Conservation (phyloP, 92 coral and sea anemone species). For the Actinostola sp. region DNA sequence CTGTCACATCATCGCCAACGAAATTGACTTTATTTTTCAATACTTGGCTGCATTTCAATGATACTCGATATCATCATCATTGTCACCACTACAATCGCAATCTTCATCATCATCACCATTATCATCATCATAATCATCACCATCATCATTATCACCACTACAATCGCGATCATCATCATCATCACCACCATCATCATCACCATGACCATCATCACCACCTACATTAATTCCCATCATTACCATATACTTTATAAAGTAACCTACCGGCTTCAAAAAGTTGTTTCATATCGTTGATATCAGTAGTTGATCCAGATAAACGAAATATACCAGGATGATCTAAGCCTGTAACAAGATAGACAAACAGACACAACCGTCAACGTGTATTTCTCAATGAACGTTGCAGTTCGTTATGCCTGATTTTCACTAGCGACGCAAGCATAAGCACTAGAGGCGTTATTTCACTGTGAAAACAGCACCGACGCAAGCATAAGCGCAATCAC, state of each 20-base stretch:
- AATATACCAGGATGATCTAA: conserved; percentile 97
- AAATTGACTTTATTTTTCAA: too few species aligned
- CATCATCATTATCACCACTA: not conserved
- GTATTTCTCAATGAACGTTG: too few species aligned
- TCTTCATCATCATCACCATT: not conserved
- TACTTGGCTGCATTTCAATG: not conserved
- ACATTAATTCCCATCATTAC: not conserved
- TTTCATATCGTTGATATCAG: conserved; percentile 96
- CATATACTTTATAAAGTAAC: not conserved
- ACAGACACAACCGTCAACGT: not conserved
- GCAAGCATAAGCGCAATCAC: too few species aligned
- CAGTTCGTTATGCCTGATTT: too few species aligned
- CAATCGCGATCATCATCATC: not conserved
- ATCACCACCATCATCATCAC: not conserved
- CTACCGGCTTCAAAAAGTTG: conserved; percentile 95
- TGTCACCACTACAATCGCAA: not conserved
- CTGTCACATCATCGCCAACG: not conserved
- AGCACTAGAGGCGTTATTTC: too few species aligned
- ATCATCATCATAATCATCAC: not conserved
- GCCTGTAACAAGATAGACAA: conserved; percentile 53
- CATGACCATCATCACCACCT: not conserved
- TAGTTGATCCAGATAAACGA: conserved; percentile 93
- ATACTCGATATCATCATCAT: not conserved
- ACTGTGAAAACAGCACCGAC: too few species aligned
- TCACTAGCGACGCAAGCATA: too few species aligned